These are phyloP conservation scores for Cryptoleucopteryx plumbea DNA, from an alignment of 2,113 vertebrate species.

Conservation along the genomic window DNA sequence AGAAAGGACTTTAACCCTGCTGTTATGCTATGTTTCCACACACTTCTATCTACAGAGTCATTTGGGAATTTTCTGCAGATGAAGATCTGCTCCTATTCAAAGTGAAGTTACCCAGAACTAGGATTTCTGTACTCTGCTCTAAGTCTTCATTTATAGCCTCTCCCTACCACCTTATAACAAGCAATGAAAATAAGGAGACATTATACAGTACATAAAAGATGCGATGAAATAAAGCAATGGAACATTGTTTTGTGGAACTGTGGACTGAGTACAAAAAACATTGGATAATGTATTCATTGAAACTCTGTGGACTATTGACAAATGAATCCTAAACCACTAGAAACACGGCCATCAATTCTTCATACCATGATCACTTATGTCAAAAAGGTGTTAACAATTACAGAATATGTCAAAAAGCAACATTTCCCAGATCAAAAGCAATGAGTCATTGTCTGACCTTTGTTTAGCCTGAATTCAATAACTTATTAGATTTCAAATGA, in stretches of 20 bases:
- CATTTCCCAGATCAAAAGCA: not conserved
- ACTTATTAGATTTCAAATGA: conserved; percentile 1
- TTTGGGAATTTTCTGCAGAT: not conserved
- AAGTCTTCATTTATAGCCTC: not conserved
- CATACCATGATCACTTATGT: not conserved
- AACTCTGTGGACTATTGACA: not conserved
- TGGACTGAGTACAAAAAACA: not conserved
- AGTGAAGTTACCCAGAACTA: not conserved
- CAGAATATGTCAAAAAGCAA: conserved; percentile 18
- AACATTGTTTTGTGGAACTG: not conserved
- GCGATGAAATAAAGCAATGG: not conserved
- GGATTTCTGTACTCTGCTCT: not conserved
- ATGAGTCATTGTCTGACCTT: conserved; percentile 48
- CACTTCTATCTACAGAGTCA: not conserved
- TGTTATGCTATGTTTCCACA: not conserved
- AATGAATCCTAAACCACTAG: not conserved
- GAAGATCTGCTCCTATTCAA: not conserved
- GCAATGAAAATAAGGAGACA: not conserved
- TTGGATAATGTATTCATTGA: not conserved
- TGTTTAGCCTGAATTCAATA: conserved; percentile 7
- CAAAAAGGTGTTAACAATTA: conserved; percentile 28
- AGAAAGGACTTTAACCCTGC: not conserved
- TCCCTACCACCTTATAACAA: not conserved
- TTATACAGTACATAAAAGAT: not conserved
- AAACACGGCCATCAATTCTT: conserved; percentile 8